Evolutionary conservation across 2,797 vertebrate species (phyloP).

Genomic region (Australoheros facetus): DNA sequence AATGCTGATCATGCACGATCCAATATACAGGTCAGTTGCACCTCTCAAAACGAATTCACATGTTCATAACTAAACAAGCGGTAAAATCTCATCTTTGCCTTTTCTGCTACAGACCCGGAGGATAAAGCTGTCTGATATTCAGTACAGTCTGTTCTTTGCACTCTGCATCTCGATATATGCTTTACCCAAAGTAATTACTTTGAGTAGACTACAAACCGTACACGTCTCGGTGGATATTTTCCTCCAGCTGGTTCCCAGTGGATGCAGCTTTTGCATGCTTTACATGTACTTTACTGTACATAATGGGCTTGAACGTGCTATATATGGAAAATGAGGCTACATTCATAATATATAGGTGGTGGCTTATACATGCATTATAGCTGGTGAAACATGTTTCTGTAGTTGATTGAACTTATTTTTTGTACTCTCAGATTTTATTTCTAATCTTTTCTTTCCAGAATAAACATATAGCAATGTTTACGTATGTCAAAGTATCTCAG

Average conservation of each 20-base stretch:
- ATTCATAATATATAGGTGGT: conserved; percentile 61
- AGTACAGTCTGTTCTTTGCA: not conserved
- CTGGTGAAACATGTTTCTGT: conserved; percentile 23
- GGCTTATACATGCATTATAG: conserved; percentile 8
- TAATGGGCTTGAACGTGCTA: conserved; percentile 31
- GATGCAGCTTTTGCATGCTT: conserved; percentile 7
- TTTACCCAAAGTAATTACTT: not conserved
- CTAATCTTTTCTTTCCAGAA: too few species aligned
- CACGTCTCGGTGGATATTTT: conserved; percentile 8
- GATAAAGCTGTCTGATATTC: conserved; percentile 2
- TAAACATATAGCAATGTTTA: too few species aligned
- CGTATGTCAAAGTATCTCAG: too few species aligned
- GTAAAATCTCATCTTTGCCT: not conserved
- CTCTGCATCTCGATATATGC: conserved; percentile 1
- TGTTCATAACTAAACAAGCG: not conserved
- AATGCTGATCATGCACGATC: conserved; percentile 88
- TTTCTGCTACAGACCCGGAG: not conserved
- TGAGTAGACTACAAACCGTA: not conserved
- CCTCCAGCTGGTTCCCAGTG: not conserved
- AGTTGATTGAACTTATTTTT: not conserved
- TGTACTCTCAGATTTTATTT: not conserved
- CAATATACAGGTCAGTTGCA: conserved; percentile 83
- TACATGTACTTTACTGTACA: conserved; percentile 12
- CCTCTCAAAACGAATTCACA: not conserved
- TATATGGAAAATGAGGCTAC: conserved; percentile 32